phyloP scores from a whole-genome alignment of 2,888 invertebrate genomes.

The Plebejus argus region DNA sequence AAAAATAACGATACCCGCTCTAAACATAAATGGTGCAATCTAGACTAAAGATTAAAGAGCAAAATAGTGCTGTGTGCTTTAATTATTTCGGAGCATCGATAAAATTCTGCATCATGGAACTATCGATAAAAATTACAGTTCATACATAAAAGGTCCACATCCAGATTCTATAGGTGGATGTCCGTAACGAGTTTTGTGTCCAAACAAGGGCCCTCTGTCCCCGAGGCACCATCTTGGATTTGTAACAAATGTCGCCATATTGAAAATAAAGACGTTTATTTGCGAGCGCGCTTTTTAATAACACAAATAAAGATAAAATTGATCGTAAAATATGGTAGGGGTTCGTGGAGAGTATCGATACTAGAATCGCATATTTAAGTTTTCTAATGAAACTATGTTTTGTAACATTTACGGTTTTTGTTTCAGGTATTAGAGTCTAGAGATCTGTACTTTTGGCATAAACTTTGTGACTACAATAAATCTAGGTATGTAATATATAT shows the following conservation, averaged over 20 bases:
- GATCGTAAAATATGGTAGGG: slow-evolving; percentile 16
- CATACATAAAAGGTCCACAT: slow-evolving; percentile 27
- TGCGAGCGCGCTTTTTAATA: slow-evolving; percentile 41
- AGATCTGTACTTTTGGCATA: background rate
- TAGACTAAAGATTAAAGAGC: background rate
- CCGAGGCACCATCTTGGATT: slow-evolving; percentile 72
- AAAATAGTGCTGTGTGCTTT: background rate
- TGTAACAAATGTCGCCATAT: slow-evolving; percentile 74
- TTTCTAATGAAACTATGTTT: background rate
- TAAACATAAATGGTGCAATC: background rate
- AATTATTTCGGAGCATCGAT: background rate
- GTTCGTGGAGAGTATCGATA: background rate
- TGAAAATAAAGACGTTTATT: slow-evolving; percentile 69
- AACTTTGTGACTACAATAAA: background rate
- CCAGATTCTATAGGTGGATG: slow-evolving; percentile 45
- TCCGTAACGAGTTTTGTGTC: slow-evolving; percentile 59
- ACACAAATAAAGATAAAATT: slow-evolving; percentile 24
- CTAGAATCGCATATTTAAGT: background rate
- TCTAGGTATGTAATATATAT: background rate
- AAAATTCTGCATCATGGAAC: background rate
- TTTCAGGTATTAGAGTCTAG: background rate
- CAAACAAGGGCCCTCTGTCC: slow-evolving; percentile 74
- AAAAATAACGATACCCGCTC: background rate
- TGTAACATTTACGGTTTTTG: background rate
- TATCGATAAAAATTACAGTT: background rate